Evolutionary conservation across 1,140 invertebrate genomes (phyloP), one percentile per base, ranked within the genome.

Genomic region (Euglossa dilemma): DNA sequence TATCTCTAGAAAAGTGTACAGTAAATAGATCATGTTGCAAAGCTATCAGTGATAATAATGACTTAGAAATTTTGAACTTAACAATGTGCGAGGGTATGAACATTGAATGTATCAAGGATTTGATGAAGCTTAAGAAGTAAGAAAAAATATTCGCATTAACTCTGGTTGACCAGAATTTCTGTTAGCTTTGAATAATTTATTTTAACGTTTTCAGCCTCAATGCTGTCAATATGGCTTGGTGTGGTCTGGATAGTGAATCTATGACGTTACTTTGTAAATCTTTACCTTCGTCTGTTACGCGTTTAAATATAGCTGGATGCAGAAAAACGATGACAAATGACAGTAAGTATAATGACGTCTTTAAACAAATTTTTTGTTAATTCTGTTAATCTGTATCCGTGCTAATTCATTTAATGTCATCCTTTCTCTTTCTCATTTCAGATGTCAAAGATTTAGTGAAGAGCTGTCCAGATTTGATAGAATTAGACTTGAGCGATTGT

Each of bases 401-500:
- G 28, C 18, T 6, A 28, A 20, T 28, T 6, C 16, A 7, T 18
- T 14, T 63, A 18, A 50, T 12, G 5, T 50, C 25, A 11, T 12
- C 9, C 6, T 43, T 36, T 50, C 45, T 85, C 73, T 59, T 87
- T 71, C 90, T 90, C 84, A 84, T 94, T 94, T 56, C 92, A 98
- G 97, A 97, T 95, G 94, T 98, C 23, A 89, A 92, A 20, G 92
- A 95, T 57, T 93, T 98, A 66, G 95, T 96, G 2, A 93, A 92
- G 50, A 95, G 96, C 16, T 98, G 97, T 92, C 95, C 96, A 0
- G 93, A 96, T 61, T 93, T 99, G n/a, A 92, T 96, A 54, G 97
- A 98, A 93, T 94, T 99, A 64, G 98, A 98, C 94, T 91, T 98
- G 66, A 98, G 97, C 76, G 98, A 99, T 93, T 97, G 97, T 85